Conservation (phyloP, 1,140 invertebrate genomes). For the Harlomillsia oculata region DNA sequence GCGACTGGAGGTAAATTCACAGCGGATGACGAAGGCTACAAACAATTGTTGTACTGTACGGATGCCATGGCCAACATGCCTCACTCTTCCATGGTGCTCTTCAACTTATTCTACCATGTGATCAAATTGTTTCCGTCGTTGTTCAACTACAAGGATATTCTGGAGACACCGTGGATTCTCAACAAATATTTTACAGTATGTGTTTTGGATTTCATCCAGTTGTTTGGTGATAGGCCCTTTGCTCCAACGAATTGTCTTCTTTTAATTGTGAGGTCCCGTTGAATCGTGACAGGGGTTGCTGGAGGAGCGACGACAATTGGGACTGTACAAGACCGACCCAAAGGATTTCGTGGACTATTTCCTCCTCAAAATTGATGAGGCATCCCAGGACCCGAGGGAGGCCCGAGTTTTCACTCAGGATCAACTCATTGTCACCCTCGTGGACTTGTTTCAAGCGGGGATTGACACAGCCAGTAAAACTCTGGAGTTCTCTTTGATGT, state of each 20-base stretch:
- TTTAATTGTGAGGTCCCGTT: neutral
- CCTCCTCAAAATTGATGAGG: slow-evolving; percentile 38
- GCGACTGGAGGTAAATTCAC: slow-evolving; percentile 50
- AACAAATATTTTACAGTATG: slow-evolving; percentile 7
- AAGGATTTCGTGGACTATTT: slow-evolving; percentile 44
- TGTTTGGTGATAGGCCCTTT: neutral
- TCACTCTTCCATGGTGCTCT: neutral
- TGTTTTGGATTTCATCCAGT: neutral
- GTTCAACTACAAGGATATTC: neutral
- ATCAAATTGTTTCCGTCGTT: slow-evolving; percentile 1
- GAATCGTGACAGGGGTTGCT: slow-evolving; percentile 7
- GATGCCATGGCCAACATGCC: slow-evolving; percentile 8
- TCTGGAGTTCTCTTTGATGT: slow-evolving; percentile 44
- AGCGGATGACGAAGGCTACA: slow-evolving; percentile 36
- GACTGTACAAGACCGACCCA: slow-evolving; percentile 34
- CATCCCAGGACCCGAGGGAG: neutral
- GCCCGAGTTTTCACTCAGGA: slow-evolving; percentile 15
- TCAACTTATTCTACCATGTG: slow-evolving; percentile 6
- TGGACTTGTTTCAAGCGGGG: slow-evolving; percentile 37
- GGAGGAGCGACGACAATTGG: slow-evolving; percentile 7
- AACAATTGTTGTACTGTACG: slow-evolving; percentile 1
- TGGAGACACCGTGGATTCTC: neutral
- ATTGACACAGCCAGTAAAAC: slow-evolving; percentile 47
- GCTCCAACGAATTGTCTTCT: neutral
- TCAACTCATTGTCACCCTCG: slow-evolving; percentile 27